Conservation (phyloP, 2,113 vertebrate genomes). For the Gobius niger region DNA sequence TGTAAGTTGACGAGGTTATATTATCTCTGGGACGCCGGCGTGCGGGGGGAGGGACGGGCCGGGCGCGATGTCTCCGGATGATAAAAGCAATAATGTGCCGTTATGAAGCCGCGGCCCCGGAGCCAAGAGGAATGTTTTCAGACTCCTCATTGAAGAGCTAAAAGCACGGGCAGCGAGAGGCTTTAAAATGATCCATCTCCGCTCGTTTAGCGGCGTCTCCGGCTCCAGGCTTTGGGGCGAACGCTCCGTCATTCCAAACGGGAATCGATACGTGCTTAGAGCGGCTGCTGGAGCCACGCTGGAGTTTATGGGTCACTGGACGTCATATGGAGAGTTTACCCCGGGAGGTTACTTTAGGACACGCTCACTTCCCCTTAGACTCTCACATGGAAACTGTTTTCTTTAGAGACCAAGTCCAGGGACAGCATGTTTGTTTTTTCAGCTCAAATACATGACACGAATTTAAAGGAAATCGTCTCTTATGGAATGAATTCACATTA, state of each 20-base stretch:
- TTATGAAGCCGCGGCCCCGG: constrained; percentile 32
- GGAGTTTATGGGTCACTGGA: neutral
- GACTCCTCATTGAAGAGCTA: constrained; percentile 58
- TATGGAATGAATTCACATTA: too few relatives aligned
- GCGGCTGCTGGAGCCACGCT: neutral
- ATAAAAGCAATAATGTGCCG: constrained; percentile 53
- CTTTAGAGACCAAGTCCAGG: too few relatives aligned
- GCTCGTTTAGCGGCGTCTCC: constrained; percentile 30
- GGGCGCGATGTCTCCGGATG: constrained; percentile 39
- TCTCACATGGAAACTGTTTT: too few relatives aligned
- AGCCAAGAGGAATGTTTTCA: constrained; percentile 40
- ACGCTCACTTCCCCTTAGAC: too few relatives aligned
- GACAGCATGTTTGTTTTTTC: too few relatives aligned
- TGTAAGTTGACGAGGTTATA: neutral
- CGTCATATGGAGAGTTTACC: too few relatives aligned
- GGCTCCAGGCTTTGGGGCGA: constrained; percentile 18
- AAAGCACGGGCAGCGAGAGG: constrained; percentile 24
- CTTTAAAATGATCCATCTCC: constrained; percentile 32
- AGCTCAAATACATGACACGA: too few relatives aligned
- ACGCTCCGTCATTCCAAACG: constrained; percentile 25
- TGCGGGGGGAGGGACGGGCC: neutral
- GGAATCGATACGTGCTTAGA: constrained; percentile 16
- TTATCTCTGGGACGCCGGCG: too few relatives aligned
- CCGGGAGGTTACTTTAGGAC: too few relatives aligned
- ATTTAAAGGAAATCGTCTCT: too few relatives aligned